Evolutionary conservation across 2,888 invertebrate species (phyloP).

Genomic region (Steinernema hermaphroditum): DNA sequence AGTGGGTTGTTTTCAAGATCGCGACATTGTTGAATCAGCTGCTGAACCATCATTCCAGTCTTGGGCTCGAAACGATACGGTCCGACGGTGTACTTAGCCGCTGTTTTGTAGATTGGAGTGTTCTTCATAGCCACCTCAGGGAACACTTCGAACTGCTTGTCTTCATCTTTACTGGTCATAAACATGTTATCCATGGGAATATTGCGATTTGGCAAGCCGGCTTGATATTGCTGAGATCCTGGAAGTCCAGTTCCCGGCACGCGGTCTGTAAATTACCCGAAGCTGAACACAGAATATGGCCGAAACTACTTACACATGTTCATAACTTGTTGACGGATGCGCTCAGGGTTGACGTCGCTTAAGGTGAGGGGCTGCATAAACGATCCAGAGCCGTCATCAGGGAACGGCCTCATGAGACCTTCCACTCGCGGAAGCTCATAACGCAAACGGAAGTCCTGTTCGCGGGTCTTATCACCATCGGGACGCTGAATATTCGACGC

Average conservation of each 20-base stretch:
- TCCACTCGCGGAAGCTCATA: slow-evolving; percentile 59
- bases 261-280: slow-evolving; percentile 38
- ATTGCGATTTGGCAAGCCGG: slow-evolving; percentile 43
- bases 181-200: slow-evolving; percentile 66
- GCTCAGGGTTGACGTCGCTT: slow-evolving; percentile 62
- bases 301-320: slow-evolving; percentile 50
- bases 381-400: slow-evolving; percentile 57
- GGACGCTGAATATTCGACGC: slow-evolving; percentile 47
- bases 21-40: slow-evolving; percentile 59
- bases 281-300: background rate
- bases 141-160: slow-evolving; percentile 65
- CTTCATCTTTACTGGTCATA: slow-evolving; percentile 58
- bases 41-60: slow-evolving; percentile 58
- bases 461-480: slow-evolving; percentile 64
- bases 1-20: slow-evolving; percentile 52
- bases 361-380: slow-evolving; percentile 51
- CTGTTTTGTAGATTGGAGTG: slow-evolving; percentile 58
- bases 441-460: slow-evolving; percentile 53
- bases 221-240: slow-evolving; percentile 32
- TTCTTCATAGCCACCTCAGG: slow-evolving; percentile 63
- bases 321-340: slow-evolving; percentile 61
- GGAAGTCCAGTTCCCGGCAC: slow-evolving; percentile 44
- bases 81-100: slow-evolving; percentile 48
- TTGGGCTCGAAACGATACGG: slow-evolving; percentile 46
- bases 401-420: slow-evolving; percentile 64